Evolutionary conservation across 2,113 vertebrate species (phyloP), one percentile per base, ranked within the genome.

Genomic region (Oreocharis arfaki): DNA sequence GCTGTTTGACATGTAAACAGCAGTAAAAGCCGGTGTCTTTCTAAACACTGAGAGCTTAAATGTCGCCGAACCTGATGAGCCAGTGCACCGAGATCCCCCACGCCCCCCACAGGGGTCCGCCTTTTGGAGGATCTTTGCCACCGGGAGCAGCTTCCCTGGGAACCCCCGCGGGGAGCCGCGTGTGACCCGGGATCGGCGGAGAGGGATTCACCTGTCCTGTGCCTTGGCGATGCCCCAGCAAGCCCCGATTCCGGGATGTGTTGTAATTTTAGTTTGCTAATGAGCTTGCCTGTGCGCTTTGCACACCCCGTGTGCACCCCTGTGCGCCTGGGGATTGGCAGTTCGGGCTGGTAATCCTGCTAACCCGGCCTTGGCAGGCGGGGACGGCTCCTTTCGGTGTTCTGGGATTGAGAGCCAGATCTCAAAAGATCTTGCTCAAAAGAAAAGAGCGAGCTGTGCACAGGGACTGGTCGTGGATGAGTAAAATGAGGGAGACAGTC

Each of bases 101-200:
- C 6, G 7, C 3, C 24, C 22, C 74, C 61, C 46, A 33, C 33
- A 19, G 20, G 8, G 46, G 18, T 2, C 37, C 3, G 13, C 3
- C 15, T 20, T 19, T 2, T 1, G 60, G 19, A 41, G n/a, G 26
- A 16, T 28, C 46, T 33, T 3, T 15, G 47, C 35, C 2, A 6
- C 47, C 13, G 7, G 18, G 3, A 23, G 47, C 42, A 7, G 67
- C 53, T 73, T 50, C 20, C 41, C 27, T 16, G 35, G 4, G 65
- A 46, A 32, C 5, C 26, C 24, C 13, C 53, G 44, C 7, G 15
- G 28, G 27, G 24, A 76, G 33, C 68, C 10, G 32, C 3, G 49
- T 4, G 60, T n/a, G 70, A 17, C 18, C 41, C 3, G 14, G 8
- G 7, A 20, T 30, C 3, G 2, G 49, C 3, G 3, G 11, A 4